These are phyloP conservation scores for Pogonocherus hispidulus DNA, from an alignment of 2,888 invertebrate genomes.

Conservation along the genomic window DNA sequence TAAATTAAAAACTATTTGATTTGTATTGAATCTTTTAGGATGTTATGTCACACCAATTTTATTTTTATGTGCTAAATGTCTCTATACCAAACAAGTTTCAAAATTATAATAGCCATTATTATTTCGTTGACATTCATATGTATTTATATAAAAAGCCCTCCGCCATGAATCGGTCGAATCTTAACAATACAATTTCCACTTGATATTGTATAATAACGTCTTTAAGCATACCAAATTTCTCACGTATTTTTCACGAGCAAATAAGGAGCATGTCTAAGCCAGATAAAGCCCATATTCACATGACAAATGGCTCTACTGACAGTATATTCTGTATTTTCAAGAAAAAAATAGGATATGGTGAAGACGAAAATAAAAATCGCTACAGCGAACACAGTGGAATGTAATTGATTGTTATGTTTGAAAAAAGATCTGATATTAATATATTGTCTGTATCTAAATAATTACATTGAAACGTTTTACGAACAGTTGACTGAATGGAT, in stretches of 20 bases:
- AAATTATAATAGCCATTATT: too few species aligned
- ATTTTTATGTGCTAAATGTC: too few species aligned
- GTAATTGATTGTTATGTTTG: constrained; percentile 26
- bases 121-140: neutral
- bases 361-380: constrained; percentile 22
- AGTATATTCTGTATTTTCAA: constrained; percentile 30
- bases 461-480: constrained; percentile 10
- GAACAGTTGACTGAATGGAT: constrained; percentile 7
- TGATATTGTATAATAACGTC: constrained; percentile 29
- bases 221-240: constrained; percentile 29
- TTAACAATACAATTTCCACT: constrained; percentile 25
- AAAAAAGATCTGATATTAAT: constrained; percentile 18
- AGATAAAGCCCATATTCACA: constrained; percentile 33
- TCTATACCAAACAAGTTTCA: too few species aligned
- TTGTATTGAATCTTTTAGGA: too few species aligned
- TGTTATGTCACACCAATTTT: too few species aligned
- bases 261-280: constrained; percentile 35
- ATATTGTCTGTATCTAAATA: constrained; percentile 13
- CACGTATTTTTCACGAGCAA: constrained; percentile 34
- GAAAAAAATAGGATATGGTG: constrained; percentile 11
- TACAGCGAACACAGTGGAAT: neutral
- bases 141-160: neutral
- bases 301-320: constrained; percentile 34
- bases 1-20: too few species aligned
- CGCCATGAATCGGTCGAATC: neutral